Evolutionary conservation across 2,888 invertebrate species (phyloP).

Genomic region (Hetaerina titia): DNA sequence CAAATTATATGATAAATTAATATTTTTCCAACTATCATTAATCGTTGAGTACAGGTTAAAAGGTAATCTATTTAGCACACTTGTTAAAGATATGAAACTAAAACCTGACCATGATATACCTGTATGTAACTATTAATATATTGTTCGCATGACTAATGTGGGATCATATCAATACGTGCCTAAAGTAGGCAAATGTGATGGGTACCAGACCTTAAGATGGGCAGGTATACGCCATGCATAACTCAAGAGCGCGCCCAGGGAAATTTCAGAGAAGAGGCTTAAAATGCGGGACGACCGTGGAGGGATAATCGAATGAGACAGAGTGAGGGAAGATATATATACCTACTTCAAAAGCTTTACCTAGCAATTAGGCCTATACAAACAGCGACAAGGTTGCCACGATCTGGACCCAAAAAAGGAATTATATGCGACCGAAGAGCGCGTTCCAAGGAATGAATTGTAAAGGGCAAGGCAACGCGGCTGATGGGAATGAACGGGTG

Average conservation of each 20-base stretch:
- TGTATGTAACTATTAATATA: background rate
- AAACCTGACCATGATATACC: background rate
- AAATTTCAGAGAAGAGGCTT: constrained; percentile 5
- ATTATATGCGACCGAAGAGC: constrained; percentile 35
- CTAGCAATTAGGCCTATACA: constrained; percentile 55
- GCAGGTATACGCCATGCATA: constrained; percentile 20
- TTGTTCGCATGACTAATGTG: background rate
- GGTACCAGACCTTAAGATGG: background rate
- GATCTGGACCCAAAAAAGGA: constrained; percentile 44
- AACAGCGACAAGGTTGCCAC: constrained; percentile 56
- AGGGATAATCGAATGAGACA: background rate
- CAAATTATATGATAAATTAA: background rate
- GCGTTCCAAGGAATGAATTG: constrained; percentile 24
- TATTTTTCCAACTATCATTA: background rate
- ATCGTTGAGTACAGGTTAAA: background rate
- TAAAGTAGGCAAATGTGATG: constrained; percentile 9
- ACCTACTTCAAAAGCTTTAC: constrained; percentile 37
- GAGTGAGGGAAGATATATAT: constrained; percentile 12
- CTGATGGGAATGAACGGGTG: constrained; percentile 30
- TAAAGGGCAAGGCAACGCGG: background rate
- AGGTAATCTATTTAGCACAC: background rate
- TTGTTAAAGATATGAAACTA: background rate
- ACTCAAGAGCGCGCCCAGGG: constrained; percentile 4
- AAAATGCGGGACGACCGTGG: background rate
- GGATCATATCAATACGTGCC: background rate